Conservation (phyloP, 2,888 invertebrate genomes). For the Amblyjoppa fuscipennis region DNA sequence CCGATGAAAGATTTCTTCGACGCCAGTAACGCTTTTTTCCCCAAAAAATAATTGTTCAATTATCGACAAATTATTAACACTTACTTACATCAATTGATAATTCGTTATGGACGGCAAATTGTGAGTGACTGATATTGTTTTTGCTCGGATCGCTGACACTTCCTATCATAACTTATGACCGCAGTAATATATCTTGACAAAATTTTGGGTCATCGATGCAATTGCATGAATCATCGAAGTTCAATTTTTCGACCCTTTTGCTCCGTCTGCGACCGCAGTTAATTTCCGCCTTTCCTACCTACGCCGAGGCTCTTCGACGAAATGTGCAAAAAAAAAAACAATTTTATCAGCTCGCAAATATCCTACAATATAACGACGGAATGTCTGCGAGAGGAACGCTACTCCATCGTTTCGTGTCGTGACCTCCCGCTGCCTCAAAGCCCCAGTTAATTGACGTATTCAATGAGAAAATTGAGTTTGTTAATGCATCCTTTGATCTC, state of each 20-base stretch:
- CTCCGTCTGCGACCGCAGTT: too few species aligned
- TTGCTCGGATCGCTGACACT: neutral
- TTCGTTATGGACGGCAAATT: neutral
- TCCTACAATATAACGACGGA: neutral
- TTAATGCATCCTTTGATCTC: conserved; percentile 39
- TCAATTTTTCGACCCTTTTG: too few species aligned
- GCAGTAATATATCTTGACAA: too few species aligned
- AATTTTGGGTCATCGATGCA: too few species aligned
- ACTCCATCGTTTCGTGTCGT: conserved; percentile 6
- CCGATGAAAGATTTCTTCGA: too few species aligned
- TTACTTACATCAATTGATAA: too few species aligned
- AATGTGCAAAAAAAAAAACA: neutral
- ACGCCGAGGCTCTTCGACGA: neutral
- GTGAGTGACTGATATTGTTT: neutral
- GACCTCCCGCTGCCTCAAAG: conserved; percentile 28
- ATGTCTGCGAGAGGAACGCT: conserved; percentile 13
- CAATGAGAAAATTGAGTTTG: conserved; percentile 55
- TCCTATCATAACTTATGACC: too few species aligned
- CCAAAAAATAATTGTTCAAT: too few species aligned
- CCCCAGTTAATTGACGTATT: conserved; percentile 46
- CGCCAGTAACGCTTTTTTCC: too few species aligned
- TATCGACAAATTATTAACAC: too few species aligned
- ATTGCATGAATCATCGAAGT: too few species aligned
- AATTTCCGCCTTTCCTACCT: neutral
- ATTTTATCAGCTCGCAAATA: neutral